Evolutionary conservation across 2,113 vertebrate genomes (phyloP), one percentile per base, ranked within the genome.

Genomic region (Dermatemys mawii): DNA sequence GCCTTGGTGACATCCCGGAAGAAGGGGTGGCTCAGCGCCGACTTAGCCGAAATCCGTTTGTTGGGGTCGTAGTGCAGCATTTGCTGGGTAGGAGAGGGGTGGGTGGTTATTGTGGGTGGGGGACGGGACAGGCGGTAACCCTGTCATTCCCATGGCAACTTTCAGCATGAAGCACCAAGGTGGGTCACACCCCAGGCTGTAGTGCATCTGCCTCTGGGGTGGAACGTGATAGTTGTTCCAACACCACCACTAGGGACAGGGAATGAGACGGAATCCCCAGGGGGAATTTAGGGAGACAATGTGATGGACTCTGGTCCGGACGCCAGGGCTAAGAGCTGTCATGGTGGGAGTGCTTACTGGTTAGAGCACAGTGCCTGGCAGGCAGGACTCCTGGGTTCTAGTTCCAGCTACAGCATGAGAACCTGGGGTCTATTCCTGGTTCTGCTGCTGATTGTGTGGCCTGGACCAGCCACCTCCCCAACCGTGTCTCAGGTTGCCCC

Each of bases 11-110:
- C 99, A 32, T 99, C 99, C 21, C 98, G 98, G 98, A 99, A 99
- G 97, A 99, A 99, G 50, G 98, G 97, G 93, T 99, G 99, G 22
- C 98, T 97, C 29, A 99, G 98, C 26, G 99, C 99, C 12, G 99
- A 98, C 97, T 99, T 99, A 84, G 99, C 99, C 0, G 99, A 99
- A 96, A 99, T 98, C 92, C 99, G 98, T 97, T 99, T 99, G 98
- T 99, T 99, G 95, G 99, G 99, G 96, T 99, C 99, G 5, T 99
- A 99, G 88, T 98, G 98, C 88, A 99, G 97, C 99, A 99, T 99
- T 98, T 99, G 99, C 99, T 99, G 95, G 78, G 97, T 89, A 79
- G 22, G 54, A 44, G 70, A 13, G 27, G 76, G 48, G 32, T 89
- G 57, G 89, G 49, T 89, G 50, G 76, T 51, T 94, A 87, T 86